These are phyloP conservation scores for Clitarchus hookeri DNA, from an alignment of 2,888 invertebrate species.

Conservation along the genomic window DNA sequence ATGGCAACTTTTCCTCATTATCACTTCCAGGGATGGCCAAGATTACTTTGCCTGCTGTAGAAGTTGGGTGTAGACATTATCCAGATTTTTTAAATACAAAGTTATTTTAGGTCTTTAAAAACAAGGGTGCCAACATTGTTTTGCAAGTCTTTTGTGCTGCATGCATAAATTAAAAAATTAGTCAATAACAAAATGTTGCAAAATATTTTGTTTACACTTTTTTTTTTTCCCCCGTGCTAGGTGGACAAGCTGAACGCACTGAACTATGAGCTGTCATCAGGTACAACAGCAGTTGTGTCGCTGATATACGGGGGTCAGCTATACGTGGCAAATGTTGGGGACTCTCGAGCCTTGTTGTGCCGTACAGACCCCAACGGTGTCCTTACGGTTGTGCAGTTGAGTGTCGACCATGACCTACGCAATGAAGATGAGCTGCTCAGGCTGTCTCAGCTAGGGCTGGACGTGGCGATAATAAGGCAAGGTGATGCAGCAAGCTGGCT, in stretches of 20 bases:
- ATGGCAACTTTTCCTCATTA: no score
- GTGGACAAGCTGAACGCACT: slow-evolving; percentile 72
- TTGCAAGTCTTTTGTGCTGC: no score
- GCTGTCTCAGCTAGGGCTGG: slow-evolving; percentile 74
- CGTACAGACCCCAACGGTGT: slow-evolving; percentile 78
- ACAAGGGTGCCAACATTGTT: no score
- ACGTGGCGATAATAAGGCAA: slow-evolving; percentile 69
- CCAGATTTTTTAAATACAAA: no score
- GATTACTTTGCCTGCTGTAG: no score
- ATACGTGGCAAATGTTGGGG: slow-evolving; percentile 88
- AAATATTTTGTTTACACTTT: no score
- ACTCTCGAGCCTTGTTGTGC: slow-evolving; percentile 78
- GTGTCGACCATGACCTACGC: slow-evolving; percentile 80
- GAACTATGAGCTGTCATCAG: slow-evolving; percentile 78
- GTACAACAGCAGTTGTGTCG: slow-evolving; percentile 82
- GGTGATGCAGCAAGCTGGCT: slow-evolving; percentile 53
- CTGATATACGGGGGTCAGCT: slow-evolving; percentile 76
- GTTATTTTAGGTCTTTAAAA: no score
- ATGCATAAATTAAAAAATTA: no score
- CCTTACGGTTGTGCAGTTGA: slow-evolving; percentile 77
- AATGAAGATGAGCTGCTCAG: slow-evolving; percentile 85
- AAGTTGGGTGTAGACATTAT: no score
- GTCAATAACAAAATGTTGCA: no score
- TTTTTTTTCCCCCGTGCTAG: slow-evolving; percentile 45
- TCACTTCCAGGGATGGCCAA: no score